phyloP scores from a whole-genome alignment of 2,888 invertebrate species.

The Drosophila ezoana region DNA sequence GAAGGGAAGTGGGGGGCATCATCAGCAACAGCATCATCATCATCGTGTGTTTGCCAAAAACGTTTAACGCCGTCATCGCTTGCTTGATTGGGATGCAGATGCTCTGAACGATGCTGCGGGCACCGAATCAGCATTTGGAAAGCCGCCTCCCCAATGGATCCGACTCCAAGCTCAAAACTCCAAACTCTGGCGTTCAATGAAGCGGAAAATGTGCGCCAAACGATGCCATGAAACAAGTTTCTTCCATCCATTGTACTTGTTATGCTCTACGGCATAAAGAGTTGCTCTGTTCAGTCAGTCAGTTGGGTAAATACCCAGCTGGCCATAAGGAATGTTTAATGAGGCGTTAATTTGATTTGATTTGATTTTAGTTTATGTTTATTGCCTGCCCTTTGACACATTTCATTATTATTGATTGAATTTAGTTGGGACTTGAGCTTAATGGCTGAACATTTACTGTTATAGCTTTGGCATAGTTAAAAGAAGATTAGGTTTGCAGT shows the following conservation, averaged over 20 bases:
- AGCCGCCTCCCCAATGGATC: conserved; percentile 35
- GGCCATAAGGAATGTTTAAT: conserved; percentile 28
- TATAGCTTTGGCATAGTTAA: background rate
- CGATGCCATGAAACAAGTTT: conserved; percentile 77
- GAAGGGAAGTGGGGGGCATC: background rate
- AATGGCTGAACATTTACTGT: background rate
- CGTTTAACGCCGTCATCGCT: conserved; percentile 77
- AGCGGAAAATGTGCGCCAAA: conserved; percentile 78
- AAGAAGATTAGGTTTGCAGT: background rate
- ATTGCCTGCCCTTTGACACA: conserved; percentile 6
- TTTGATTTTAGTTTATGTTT: conserved; percentile 10
- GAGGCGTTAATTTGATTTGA: conserved; percentile 40
- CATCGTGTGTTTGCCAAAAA: conserved; percentile 74
- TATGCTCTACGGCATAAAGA: conserved; percentile 44
- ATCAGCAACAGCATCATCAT: conserved; percentile 1
- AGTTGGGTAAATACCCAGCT: conserved; percentile 11
- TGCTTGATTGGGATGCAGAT: conserved; percentile 74
- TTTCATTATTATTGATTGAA: conserved; percentile 26
- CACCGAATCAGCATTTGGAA: conserved; percentile 47
- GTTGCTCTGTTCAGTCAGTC: conserved; percentile 27
- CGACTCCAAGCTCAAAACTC: conserved; percentile 29
- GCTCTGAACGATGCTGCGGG: conserved; percentile 68
- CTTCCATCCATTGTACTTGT: conserved; percentile 34
- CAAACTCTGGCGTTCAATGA: conserved; percentile 63
- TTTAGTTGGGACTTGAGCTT: background rate